Conservation (phyloP, 2,797 vertebrate genomes). For the Momotus momota region DNA sequence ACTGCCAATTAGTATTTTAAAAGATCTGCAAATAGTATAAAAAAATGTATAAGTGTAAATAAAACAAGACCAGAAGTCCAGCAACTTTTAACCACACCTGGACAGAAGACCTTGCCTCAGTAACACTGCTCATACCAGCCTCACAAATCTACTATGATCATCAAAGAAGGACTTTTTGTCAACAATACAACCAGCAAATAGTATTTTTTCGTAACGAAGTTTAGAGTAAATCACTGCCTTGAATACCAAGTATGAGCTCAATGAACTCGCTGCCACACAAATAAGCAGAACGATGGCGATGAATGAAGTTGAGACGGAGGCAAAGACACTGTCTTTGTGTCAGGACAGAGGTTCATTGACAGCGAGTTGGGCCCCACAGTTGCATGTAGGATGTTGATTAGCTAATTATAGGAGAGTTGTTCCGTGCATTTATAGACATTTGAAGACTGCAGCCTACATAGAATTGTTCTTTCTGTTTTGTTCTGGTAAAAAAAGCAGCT, state of each 20-base stretch:
- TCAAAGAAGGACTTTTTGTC: not conserved
- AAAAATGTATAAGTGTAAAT: not conserved
- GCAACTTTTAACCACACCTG: not conserved
- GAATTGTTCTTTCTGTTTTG: constrained; percentile 26
- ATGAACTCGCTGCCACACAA: not conserved
- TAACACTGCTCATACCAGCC: not conserved
- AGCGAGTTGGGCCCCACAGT: constrained; percentile 27
- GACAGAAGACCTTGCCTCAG: not conserved
- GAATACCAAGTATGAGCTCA: not conserved
- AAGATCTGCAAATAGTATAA: not conserved
- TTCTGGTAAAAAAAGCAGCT: not conserved
- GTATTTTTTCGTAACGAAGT: not conserved
- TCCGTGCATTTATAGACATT: constrained; percentile 26
- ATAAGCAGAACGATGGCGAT: not conserved
- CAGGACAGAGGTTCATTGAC: constrained; percentile 43
- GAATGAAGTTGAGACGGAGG: not conserved
- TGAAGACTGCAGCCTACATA: not conserved
- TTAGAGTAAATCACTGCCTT: not conserved
- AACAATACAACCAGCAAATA: not conserved
- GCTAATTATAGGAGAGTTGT: constrained; percentile 26
- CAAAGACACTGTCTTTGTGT: constrained; percentile 10
- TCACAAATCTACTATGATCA: not conserved
- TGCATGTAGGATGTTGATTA: constrained; percentile 36
- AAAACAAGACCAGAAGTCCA: not conserved
- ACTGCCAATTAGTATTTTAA: not conserved